These are phyloP conservation scores for Mimumesa dahlbomi DNA, from an alignment of 2,888 invertebrate genomes.

Conservation along the genomic window DNA sequence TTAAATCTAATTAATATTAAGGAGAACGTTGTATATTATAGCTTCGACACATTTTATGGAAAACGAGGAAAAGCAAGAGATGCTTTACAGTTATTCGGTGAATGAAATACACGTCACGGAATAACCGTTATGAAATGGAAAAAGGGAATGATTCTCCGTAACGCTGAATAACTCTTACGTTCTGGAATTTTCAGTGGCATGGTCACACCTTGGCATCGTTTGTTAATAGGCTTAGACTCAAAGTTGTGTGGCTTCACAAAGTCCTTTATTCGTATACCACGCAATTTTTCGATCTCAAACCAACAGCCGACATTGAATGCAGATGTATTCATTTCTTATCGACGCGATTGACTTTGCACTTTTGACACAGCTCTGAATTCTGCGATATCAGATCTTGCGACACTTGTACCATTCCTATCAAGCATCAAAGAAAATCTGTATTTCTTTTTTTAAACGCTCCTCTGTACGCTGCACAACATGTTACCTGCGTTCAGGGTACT, in stretches of 20 bases:
- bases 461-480: not conserved
- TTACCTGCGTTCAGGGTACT: conserved; percentile 46
- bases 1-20: too few species aligned
- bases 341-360: conserved; percentile 58
- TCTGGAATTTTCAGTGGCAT: conserved; percentile 35
- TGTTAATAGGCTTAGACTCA: conserved; percentile 64
- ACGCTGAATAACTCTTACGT: too few species aligned
- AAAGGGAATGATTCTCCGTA: too few species aligned
- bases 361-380: conserved; percentile 52
- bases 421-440: not conserved
- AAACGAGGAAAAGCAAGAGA: too few species aligned
- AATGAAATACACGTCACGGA: too few species aligned
- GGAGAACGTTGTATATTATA: too few species aligned
- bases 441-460: not conserved
- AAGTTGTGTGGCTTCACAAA: conserved; percentile 64
- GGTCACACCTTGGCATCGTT: conserved; percentile 66
- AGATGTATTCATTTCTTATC: conserved; percentile 55
- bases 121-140: too few species aligned
- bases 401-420: not conserved
- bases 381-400: not conserved
- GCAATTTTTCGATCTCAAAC: too few species aligned
- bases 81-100: too few species aligned
- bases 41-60: too few species aligned
- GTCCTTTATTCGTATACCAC: conserved; percentile 56
- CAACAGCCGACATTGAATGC: too few species aligned